These are phyloP conservation scores for Eupithecia inturbata DNA, from an alignment of 2,888 invertebrate species.

Conservation along the genomic window DNA sequence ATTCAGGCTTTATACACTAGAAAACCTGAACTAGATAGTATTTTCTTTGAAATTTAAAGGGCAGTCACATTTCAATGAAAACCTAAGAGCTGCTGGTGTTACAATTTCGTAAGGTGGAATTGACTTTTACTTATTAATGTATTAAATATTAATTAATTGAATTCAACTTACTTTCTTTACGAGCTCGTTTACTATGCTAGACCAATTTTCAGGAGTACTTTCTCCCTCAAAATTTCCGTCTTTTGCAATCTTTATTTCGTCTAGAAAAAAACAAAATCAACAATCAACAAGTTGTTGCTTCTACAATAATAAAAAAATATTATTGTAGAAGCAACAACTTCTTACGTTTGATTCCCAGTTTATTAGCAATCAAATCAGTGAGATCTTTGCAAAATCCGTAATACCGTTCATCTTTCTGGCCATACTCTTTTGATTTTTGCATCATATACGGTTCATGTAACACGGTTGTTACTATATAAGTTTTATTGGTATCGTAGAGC, in stretches of 20 bases:
- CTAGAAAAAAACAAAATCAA: conserved; percentile 79
- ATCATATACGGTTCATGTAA: conserved; percentile 95
- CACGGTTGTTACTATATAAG: conserved; percentile 94
- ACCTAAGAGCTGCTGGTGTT: not conserved
- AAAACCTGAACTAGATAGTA: not conserved
- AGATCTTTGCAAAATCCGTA: conserved; percentile 97
- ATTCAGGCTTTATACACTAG: not conserved
- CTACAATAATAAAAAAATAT: no score
- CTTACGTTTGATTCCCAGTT: conserved; percentile 94
- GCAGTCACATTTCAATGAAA: not conserved
- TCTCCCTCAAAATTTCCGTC: conserved; percentile 94
- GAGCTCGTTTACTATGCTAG: conserved; percentile 94
- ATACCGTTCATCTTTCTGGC: conserved; percentile 90
- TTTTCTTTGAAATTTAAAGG: not conserved
- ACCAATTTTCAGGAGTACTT: conserved; percentile 92
- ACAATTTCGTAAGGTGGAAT: not conserved
- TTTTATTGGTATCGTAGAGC: conserved; percentile 91
- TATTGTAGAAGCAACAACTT: conserved; percentile 43
- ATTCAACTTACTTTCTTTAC: conserved; percentile 90
- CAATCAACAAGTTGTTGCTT: no score
- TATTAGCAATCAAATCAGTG: conserved; percentile 91
- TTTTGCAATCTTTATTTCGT: conserved; percentile 92
- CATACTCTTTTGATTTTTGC: conserved; percentile 85
- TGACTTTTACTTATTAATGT: not conserved
- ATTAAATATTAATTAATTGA: no score